phyloP scores from a whole-genome alignment of 1,140 invertebrate species.

The Latrodectus geometricus region DNA sequence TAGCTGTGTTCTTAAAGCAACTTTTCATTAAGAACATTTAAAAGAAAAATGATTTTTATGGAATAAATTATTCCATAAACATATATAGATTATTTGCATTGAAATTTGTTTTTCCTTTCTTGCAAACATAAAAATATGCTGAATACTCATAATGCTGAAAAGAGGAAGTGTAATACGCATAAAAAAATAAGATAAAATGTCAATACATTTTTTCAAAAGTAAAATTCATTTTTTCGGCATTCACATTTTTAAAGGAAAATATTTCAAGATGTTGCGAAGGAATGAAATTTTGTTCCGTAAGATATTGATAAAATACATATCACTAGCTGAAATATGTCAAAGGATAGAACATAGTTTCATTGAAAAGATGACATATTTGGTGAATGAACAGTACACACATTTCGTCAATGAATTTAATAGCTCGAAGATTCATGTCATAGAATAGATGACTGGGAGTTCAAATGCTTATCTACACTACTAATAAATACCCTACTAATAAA shows the following conservation, averaged over 20 bases:
- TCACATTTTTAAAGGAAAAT: not conserved
- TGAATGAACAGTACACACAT: too few relatives aligned
- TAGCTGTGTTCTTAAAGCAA: too few relatives aligned
- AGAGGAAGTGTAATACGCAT: not conserved
- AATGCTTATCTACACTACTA: too few relatives aligned
- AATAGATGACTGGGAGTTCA: too few relatives aligned
- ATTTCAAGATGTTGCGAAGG: not conserved
- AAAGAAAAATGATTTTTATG: too few relatives aligned
- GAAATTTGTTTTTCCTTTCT: too few relatives aligned
- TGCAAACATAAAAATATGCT: not conserved
- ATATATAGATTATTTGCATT: too few relatives aligned
- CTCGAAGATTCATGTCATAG: too few relatives aligned
- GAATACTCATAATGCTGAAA: constrained; percentile 7
- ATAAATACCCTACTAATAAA: too few relatives aligned
- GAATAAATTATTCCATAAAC: too few relatives aligned
- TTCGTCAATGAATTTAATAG: too few relatives aligned
- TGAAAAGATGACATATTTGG: constrained; percentile 30
- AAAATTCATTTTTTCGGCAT: constrained; percentile 15
- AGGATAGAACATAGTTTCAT: constrained; percentile 36
- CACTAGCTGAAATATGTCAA: constrained; percentile 39
- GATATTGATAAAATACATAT: constrained; percentile 42
- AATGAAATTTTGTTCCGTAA: constrained; percentile 30
- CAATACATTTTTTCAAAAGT: constrained; percentile 27
- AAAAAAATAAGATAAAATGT: constrained; percentile 12
- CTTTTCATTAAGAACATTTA: too few relatives aligned